These are phyloP conservation scores for Abramis brama DNA, from an alignment of 2,113 vertebrate genomes.

Conservation along the genomic window DNA sequence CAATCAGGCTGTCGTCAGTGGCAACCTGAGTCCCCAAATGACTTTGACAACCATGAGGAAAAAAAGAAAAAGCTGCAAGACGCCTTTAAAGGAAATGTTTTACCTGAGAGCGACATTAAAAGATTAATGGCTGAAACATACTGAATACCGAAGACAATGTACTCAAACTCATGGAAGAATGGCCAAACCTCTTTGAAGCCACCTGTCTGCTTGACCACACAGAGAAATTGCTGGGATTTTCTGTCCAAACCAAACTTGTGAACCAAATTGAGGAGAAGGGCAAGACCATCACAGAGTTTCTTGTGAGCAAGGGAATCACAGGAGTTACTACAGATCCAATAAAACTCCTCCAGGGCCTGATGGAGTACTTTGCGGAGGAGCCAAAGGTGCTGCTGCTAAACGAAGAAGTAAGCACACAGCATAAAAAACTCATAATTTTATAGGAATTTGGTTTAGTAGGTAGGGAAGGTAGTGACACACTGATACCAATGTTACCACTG, in stretches of 20 bases:
- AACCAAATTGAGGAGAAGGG: conserved; percentile 6
- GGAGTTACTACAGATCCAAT: not conserved
- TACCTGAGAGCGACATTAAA: not conserved
- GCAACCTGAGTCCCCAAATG: no score
- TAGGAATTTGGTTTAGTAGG: not conserved
- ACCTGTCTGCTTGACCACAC: conserved; percentile 19
- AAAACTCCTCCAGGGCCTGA: not conserved
- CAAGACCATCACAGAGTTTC: not conserved
- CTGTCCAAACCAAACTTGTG: not conserved
- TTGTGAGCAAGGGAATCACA: not conserved
- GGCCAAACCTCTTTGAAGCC: conserved; percentile 30
- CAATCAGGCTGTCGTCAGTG: no score
- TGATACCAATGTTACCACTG: not conserved
- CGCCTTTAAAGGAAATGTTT: not conserved
- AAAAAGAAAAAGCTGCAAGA: conserved; percentile 4
- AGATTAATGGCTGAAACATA: conserved; percentile 17
- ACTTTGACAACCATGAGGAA: not conserved
- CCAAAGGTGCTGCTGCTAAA: not conserved
- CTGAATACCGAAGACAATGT: not conserved
- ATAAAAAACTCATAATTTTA: not conserved
- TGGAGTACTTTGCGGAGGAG: not conserved
- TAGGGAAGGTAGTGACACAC: not conserved
- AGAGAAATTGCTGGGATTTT: not conserved
- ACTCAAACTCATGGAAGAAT: not conserved
- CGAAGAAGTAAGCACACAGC: not conserved